Conservation (phyloP, 2,797 vertebrate species). For the Smutsia temminckii region DNA sequence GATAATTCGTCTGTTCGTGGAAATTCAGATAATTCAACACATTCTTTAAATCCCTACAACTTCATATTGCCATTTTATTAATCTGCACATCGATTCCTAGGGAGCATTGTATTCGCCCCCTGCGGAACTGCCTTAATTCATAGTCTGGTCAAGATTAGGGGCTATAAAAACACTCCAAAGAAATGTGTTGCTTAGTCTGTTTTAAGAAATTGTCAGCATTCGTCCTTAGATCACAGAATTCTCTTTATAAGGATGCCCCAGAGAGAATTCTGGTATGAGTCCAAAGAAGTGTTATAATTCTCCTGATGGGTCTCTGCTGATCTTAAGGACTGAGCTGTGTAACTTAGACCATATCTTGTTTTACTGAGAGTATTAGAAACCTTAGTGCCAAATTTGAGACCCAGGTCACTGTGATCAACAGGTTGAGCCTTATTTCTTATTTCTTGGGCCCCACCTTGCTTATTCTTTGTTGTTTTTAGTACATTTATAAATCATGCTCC, state of each 20-base stretch:
- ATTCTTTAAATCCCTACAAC: not conserved
- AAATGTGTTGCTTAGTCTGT: not conserved
- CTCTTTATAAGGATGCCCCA: not conserved
- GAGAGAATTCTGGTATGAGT: not conserved
- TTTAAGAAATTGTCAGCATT: conserved; percentile 3
- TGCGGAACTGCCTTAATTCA: not conserved
- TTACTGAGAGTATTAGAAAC: not conserved
- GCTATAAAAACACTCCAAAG: not conserved
- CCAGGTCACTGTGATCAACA: not conserved
- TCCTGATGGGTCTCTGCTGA: not conserved
- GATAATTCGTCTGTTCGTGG: not conserved
- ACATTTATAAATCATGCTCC: not conserved
- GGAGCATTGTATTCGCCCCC: not conserved
- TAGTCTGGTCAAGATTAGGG: not conserved
- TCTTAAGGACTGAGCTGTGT: not conserved
- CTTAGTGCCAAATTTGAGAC: not conserved
- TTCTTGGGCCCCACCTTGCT: not conserved
- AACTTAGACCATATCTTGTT: not conserved
- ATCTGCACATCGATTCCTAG: not conserved
- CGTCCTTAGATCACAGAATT: not conserved
- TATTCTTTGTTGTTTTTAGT: conserved; percentile 3
- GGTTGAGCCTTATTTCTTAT: not conserved
- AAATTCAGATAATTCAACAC: not conserved
- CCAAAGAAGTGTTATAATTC: not conserved
- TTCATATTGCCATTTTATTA: not conserved